Conservation (phyloP, 2,797 vertebrate genomes). For the Darevskia nairensis region DNA sequence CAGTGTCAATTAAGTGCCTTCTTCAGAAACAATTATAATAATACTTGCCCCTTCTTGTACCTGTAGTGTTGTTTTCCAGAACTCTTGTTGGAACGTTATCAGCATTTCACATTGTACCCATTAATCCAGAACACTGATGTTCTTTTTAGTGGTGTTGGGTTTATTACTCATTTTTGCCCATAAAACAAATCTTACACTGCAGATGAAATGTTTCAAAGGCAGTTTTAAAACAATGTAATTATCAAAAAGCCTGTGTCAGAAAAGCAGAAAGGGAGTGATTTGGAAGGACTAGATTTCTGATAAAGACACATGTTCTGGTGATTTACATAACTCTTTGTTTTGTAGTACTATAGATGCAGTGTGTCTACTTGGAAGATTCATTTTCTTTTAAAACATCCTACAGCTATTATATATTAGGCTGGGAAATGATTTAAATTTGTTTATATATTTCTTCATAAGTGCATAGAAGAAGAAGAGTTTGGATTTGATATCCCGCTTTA, state of each 20-base stretch:
- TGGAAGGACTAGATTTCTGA: background rate
- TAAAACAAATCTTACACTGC: background rate
- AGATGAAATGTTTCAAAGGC: constrained; percentile 27
- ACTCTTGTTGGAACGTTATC: background rate
- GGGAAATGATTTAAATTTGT: background rate
- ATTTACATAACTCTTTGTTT: too few species aligned
- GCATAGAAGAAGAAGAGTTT: too few species aligned
- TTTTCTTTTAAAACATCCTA: background rate
- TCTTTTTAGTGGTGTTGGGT: background rate
- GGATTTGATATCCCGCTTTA: too few species aligned
- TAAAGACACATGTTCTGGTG: background rate
- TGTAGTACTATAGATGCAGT: fast-evolving
- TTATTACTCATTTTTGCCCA: background rate
- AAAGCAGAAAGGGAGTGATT: background rate
- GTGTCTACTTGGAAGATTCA: fast-evolving
- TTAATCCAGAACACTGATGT: background rate
- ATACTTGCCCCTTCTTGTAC: background rate
- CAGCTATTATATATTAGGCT: background rate
- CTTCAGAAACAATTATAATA: constrained; percentile 1
- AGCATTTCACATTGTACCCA: constrained; percentile 20
- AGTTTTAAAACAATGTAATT: background rate
- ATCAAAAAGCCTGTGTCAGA: constrained; percentile 6
- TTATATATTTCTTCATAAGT: background rate
- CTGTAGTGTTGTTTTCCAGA: constrained; percentile 21
- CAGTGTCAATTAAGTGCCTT: background rate